Percentiles rank a stretch among this genome's conserved stretches.
These are phyloP conservation scores for Bufo gargarizans DNA, from an alignment of 2,113 vertebrate species.

Conservation along the genomic window DNA sequence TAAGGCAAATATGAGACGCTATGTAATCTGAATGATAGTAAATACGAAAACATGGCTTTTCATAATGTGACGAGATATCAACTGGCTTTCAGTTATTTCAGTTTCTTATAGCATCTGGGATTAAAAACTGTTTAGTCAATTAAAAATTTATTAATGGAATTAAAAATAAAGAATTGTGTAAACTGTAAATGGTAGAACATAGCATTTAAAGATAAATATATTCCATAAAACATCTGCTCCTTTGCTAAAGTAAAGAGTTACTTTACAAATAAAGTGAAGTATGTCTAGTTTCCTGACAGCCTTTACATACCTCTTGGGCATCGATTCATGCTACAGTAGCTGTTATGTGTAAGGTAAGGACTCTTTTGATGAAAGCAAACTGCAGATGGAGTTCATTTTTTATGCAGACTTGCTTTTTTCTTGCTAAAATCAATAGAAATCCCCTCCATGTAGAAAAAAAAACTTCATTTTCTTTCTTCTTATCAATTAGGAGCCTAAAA, in stretches of 20 bases:
- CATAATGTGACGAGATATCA: background rate
- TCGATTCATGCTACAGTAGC: constrained; percentile 31
- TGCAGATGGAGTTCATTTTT: constrained; percentile 54
- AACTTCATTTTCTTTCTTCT: constrained; percentile 15
- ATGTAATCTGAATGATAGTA: background rate
- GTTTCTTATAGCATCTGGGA: constrained; percentile 10
- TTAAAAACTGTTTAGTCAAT: constrained; percentile 11
- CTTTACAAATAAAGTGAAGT: constrained; percentile 43
- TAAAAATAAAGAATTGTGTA: constrained; percentile 23
- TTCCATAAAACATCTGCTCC: constrained; percentile 45
- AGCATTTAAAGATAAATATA: constrained; percentile 33
- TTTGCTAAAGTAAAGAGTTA: constrained; percentile 20
- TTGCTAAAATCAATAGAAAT: constrained; percentile 47
- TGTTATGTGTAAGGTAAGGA: constrained; percentile 46
- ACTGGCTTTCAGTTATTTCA: constrained; percentile 14
- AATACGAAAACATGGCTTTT: background rate
- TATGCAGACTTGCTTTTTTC: constrained; percentile 46
- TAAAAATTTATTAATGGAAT: constrained; percentile 38
- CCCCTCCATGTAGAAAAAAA: constrained; percentile 10
- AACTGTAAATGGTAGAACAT: constrained; percentile 15
- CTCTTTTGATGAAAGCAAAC: constrained; percentile 51
- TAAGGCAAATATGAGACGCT: background rate
- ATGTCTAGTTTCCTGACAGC: constrained; percentile 25
- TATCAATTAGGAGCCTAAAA: constrained; percentile 44
- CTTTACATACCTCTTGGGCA: constrained; percentile 40